A percentile compares a stretch with the other conserved stretches of the same genome.
Evolutionary conservation across 2,113 vertebrate species (phyloP).

Genomic region (zebrafish (Danio rerio)): GRCz12tu NC_133191.1:45329501-45330000

Average conservation of each 20-base stretch:
- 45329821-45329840: too few species aligned
- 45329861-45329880: too few species aligned
- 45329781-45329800: too few species aligned
- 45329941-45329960: too few species aligned
- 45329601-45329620: constrained; percentile 8
- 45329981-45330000: too few species aligned
- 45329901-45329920: too few species aligned
- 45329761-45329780: too few species aligned
- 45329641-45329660: constrained; percentile 1
- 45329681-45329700: neutral
- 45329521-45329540: constrained; percentile 37
- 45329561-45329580: constrained; percentile 29
- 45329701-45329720: neutral
- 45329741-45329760: neutral
- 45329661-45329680: neutral
- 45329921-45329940: too few species aligned
- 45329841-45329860: too few species aligned
- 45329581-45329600: constrained; percentile 27
- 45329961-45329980: too few species aligned
- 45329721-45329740: neutral
- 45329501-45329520: constrained; percentile 43
- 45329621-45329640: constrained; percentile 26
- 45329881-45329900: too few species aligned
- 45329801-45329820: too few species aligned
- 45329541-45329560: constrained; percentile 51